Conservation (phyloP, 2,888 invertebrate species). For the Drosophila cognata region DNA sequence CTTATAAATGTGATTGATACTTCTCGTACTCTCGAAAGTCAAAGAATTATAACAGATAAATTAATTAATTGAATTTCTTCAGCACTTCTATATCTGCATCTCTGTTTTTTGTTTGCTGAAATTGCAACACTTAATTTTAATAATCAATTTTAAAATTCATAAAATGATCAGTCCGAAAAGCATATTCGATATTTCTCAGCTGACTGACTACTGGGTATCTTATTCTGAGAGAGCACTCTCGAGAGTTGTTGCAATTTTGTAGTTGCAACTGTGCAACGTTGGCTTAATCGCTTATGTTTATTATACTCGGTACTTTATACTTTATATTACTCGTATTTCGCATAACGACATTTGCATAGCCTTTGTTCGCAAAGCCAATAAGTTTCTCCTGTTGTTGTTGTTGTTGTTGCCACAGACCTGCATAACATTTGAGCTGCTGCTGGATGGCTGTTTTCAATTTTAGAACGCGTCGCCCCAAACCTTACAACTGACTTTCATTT, state of each 20-base stretch:
- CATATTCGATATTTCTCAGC: not conserved
- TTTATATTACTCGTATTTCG: conserved; percentile 48
- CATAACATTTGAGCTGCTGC: conserved; percentile 16
- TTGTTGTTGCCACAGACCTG: conserved; percentile 10
- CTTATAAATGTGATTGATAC: not conserved
- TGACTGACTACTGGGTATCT: conserved; percentile 4
- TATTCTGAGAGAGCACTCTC: not conserved
- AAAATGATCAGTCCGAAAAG: not conserved
- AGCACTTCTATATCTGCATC: not conserved
- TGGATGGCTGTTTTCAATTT: conserved; percentile 28
- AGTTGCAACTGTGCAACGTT: conserved; percentile 57
- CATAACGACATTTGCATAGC: conserved; percentile 69
- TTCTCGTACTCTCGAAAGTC: accelerated
- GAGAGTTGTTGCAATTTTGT: conserved; percentile 41
- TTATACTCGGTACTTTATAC: conserved; percentile 72
- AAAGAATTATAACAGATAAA: not conserved
- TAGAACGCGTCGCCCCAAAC: conserved; percentile 20
- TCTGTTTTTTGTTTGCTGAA: not conserved
- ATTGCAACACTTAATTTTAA: not conserved
- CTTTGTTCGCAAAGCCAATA: conserved; percentile 61
- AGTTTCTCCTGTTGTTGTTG: conserved; percentile 29
- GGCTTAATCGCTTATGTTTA: conserved; percentile 74
- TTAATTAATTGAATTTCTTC: not conserved
- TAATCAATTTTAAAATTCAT: not conserved
- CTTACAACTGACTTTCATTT: conserved; percentile 22